phyloP scores from a whole-genome alignment of 2,888 invertebrate genomes.

The Oxyteleia sp. region DNA sequence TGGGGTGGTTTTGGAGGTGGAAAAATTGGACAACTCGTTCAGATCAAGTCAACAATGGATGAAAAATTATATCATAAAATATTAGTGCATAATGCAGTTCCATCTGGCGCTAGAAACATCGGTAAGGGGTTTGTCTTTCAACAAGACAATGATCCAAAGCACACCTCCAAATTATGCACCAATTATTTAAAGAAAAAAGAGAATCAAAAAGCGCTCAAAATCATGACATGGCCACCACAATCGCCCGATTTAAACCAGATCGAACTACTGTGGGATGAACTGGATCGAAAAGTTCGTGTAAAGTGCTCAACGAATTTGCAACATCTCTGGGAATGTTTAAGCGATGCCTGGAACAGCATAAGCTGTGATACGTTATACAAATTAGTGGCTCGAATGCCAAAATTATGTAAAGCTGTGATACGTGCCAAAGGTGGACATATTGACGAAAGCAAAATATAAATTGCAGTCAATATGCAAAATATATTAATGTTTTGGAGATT shows the following conservation, averaged over 20 bases:
- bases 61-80: conserved; percentile 70
- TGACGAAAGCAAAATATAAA: conserved; percentile 7
- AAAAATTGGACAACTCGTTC: not conserved
- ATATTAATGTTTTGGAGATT: not conserved
- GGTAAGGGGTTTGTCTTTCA: conserved; percentile 69
- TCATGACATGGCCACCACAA: conserved; percentile 56
- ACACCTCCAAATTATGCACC: conserved; percentile 58
- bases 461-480: too few relatives aligned
- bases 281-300: conserved; percentile 8
- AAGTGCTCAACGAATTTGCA: conserved; percentile 9
- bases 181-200: conserved; percentile 56
- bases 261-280: conserved; percentile 29
- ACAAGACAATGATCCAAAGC: conserved; percentile 71
- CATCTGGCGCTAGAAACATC: conserved; percentile 58
- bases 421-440: conserved; percentile 10
- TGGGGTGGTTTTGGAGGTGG: conserved; percentile 38
- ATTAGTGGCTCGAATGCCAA: conserved; percentile 19
- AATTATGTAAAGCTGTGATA: conserved; percentile 6
- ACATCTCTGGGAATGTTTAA: conserved; percentile 1
- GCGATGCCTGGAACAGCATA: not conserved
- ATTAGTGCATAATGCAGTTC: conserved; percentile 45
- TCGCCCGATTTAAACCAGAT: conserved; percentile 54
- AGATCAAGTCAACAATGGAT: not conserved
- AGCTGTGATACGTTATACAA: conserved; percentile 4
- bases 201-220: conserved; percentile 29